phyloP scores from a whole-genome alignment of 2,888 invertebrate species.

The Malthinus seriepunctatus region DNA sequence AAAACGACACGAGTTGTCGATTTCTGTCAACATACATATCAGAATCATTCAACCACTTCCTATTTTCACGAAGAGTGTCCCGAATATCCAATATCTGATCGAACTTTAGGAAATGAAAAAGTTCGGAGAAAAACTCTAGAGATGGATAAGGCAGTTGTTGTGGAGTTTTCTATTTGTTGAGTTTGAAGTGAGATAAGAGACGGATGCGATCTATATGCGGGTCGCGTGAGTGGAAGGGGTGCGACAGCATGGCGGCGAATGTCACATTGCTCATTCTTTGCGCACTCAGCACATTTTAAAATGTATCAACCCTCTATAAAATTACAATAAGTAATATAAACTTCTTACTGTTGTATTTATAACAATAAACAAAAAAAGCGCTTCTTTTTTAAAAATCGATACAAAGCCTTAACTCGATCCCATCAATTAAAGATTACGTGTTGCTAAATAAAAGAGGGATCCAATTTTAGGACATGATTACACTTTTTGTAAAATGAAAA shows the following conservation, averaged over 20 bases:
- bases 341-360: no score
- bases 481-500: slow-evolving; percentile 37
- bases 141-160: slow-evolving; percentile 48
- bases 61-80: slow-evolving; percentile 21
- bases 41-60: slow-evolving; percentile 18
- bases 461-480: slow-evolving; percentile 36
- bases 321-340: slow-evolving; percentile 54
- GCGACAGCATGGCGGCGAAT: slow-evolving; percentile 56
- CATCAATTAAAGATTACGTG: slow-evolving; percentile 16
- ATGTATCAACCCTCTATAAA: slow-evolving; percentile 57
- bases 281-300: slow-evolving; percentile 57
- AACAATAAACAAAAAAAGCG: no score
- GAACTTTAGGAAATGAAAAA: slow-evolving; percentile 49
- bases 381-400: no score
- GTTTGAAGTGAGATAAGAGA: slow-evolving; percentile 51
- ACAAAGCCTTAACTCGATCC: not conserved
- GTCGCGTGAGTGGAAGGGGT: slow-evolving; percentile 52
- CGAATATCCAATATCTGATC: slow-evolving; percentile 45
- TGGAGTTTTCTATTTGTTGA: slow-evolving; percentile 54
- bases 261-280: slow-evolving; percentile 57
- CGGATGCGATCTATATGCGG: slow-evolving; percentile 51
- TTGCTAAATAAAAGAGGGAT: slow-evolving; percentile 30
- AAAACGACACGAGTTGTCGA: slow-evolving; percentile 10
- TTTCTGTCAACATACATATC: slow-evolving; percentile 17
- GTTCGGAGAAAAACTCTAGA: slow-evolving; percentile 45